These are phyloP conservation scores for Melanerpes aurifrons DNA, from an alignment of 2,113 vertebrate genomes.

Conservation along the genomic window DNA sequence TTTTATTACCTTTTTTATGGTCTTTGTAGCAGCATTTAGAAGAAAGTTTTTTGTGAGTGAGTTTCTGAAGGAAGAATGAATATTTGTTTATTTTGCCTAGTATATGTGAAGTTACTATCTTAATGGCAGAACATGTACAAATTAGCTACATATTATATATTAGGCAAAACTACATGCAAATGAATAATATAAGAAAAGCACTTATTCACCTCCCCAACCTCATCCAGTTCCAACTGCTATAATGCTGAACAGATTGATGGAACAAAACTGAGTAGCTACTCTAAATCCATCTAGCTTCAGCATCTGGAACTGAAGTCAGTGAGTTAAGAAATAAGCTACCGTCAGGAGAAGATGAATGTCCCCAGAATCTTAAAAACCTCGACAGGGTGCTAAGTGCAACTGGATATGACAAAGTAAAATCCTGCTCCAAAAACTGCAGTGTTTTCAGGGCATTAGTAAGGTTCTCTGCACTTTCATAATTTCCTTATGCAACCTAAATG, in stretches of 20 bases:
- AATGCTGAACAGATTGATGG: background rate
- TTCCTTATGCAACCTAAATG: background rate
- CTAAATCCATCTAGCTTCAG: conserved; percentile 12
- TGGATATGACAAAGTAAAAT: background rate
- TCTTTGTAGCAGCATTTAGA: background rate
- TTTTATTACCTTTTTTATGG: background rate
- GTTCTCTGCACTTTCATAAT: background rate
- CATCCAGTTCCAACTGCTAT: background rate
- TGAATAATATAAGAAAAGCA: background rate
- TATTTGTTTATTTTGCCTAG: background rate
- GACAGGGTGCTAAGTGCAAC: background rate
- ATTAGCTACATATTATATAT: background rate
- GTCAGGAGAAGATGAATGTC: conserved; percentile 3
- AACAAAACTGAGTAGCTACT: background rate
- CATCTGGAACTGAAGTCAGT: conserved; percentile 7
- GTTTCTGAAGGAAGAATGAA: background rate
- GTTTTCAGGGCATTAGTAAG: background rate
- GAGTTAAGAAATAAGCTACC: conserved; percentile 11
- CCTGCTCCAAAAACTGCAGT: background rate
- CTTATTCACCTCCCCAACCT: background rate
- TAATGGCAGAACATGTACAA: background rate
- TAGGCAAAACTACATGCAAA: background rate
- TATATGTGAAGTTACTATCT: background rate
- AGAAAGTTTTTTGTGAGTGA: background rate
- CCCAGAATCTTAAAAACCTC: background rate